Percentiles rank a stretch among this genome's conserved stretches.
phyloP scores from a whole-genome alignment of 2,797 vertebrate genomes.

The Betta splendens region DNA sequence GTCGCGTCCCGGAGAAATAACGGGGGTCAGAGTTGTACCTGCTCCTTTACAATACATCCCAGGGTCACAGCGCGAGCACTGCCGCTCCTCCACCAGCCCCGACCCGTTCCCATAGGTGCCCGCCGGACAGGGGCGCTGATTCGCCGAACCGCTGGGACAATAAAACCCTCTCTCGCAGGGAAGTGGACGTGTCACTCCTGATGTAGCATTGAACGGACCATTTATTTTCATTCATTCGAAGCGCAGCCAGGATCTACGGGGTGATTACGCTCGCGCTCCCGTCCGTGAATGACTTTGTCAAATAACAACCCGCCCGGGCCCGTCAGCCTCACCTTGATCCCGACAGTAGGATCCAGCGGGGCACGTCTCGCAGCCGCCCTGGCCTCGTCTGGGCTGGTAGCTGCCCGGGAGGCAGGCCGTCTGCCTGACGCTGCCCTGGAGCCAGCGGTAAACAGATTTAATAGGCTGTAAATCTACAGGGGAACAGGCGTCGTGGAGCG shows the following conservation, averaged over 20 bases:
- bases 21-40: slow-evolving; percentile 60
- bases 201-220: slow-evolving; percentile 5
- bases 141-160: slow-evolving; percentile 72
- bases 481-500: slow-evolving; percentile 18
- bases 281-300: slow-evolving; percentile 1
- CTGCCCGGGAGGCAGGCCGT: slow-evolving; percentile 81
- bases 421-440: slow-evolving; percentile 77
- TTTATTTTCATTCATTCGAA: slow-evolving; percentile 14
- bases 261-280: slow-evolving; percentile 2
- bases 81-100: slow-evolving; percentile 64
- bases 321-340: slow-evolving; percentile 67
- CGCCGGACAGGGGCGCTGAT: slow-evolving; percentile 76
- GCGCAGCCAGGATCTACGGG: neutral
- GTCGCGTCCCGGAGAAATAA: neutral
- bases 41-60: slow-evolving; percentile 81
- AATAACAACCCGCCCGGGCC: slow-evolving; percentile 11
- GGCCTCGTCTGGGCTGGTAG: slow-evolving; percentile 82
- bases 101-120: slow-evolving; percentile 80
- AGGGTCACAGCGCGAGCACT: slow-evolving; percentile 79
- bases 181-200: slow-evolving; percentile 71
- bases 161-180: slow-evolving; percentile 80
- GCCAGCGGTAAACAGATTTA: slow-evolving; percentile 31
- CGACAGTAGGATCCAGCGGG: slow-evolving; percentile 78
- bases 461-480: slow-evolving; percentile 23
- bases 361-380: slow-evolving; percentile 79